Conservation (phyloP, 2,888 invertebrate species). For the Eilema caniola region DNA sequence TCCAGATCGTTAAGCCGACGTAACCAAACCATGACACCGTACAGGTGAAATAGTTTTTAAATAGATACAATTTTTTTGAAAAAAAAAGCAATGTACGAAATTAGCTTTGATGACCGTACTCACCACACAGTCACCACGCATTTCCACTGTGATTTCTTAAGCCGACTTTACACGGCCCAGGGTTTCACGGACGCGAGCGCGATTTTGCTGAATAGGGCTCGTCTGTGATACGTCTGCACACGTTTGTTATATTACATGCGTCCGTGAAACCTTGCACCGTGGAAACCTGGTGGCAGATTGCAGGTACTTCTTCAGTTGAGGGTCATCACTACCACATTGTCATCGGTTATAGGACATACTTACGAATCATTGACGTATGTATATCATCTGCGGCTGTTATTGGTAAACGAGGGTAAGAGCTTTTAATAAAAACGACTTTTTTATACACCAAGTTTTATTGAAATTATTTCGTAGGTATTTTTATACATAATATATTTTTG, state of each 20-base stretch:
- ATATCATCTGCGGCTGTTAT: not conserved
- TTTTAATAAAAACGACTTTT: constrained; percentile 7
- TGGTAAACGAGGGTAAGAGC: not conserved
- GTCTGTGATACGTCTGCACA: no score
- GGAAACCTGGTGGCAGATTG: not conserved
- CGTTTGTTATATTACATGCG: no score
- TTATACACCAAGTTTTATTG: constrained; percentile 22
- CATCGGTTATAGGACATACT: not conserved
- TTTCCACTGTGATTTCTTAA: not conserved
- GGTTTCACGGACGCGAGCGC: no score
- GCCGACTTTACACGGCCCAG: no score
- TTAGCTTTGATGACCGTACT: not conserved
- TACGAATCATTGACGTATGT: not conserved
- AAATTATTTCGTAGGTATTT: constrained; percentile 1
- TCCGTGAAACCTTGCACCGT: no score
- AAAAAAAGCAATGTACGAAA: no score
- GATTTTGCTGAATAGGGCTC: no score
- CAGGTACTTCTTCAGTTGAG: not conserved
- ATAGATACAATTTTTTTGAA: no score
- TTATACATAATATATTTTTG: not conserved
- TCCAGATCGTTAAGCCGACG: no score
- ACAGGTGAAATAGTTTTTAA: no score
- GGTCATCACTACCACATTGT: not conserved
- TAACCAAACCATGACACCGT: no score
- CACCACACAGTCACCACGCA: not conserved